A percentile compares a stretch with the other conserved stretches of the same genome.
Conservation (phyloP, 2,797 vertebrate species). For the Distichodus sexfasciatus region DNA sequence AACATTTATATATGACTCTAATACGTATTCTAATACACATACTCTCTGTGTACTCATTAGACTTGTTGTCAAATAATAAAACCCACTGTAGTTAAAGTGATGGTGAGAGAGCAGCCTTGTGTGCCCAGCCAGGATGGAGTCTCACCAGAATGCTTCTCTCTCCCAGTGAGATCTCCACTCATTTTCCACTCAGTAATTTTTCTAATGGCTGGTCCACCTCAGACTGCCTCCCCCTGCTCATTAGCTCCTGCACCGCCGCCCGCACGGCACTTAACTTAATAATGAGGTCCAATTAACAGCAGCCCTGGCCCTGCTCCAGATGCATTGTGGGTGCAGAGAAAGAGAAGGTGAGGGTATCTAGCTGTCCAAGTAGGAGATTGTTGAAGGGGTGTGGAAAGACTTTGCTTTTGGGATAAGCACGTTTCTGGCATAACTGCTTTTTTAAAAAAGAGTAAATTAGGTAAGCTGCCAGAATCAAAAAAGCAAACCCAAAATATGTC, state of each 20-base stretch:
- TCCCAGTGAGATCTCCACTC: slow-evolving; percentile 66
- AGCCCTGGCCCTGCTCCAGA: slow-evolving; percentile 75
- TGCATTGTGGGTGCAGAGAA: slow-evolving; percentile 60
- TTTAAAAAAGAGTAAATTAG: neutral
- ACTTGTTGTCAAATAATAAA: neutral
- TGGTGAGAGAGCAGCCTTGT: neutral
- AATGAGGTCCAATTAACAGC: slow-evolving; percentile 78
- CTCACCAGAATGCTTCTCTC: slow-evolving; percentile 70
- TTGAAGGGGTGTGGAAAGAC: slow-evolving; percentile 52
- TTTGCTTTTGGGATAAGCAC: neutral
- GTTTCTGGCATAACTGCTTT: neutral
- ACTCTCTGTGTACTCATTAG: too few species aligned
- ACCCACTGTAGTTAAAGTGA: neutral
- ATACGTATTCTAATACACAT: too few species aligned
- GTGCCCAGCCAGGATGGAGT: slow-evolving; percentile 59
- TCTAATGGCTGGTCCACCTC: slow-evolving; percentile 74
- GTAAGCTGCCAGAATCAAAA: neutral
- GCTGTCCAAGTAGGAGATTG: slow-evolving; percentile 43
- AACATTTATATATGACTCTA: too few species aligned
- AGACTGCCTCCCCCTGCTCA: slow-evolving; percentile 76
- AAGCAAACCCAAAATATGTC: neutral
- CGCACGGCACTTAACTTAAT: slow-evolving; percentile 78
- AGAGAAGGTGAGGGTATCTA: slow-evolving; percentile 58
- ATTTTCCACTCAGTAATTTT: slow-evolving; percentile 85
- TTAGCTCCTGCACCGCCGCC: slow-evolving; percentile 76